phyloP scores from a whole-genome alignment of 2,888 invertebrate genomes.

The Synanthedon formicaeformis region DNA sequence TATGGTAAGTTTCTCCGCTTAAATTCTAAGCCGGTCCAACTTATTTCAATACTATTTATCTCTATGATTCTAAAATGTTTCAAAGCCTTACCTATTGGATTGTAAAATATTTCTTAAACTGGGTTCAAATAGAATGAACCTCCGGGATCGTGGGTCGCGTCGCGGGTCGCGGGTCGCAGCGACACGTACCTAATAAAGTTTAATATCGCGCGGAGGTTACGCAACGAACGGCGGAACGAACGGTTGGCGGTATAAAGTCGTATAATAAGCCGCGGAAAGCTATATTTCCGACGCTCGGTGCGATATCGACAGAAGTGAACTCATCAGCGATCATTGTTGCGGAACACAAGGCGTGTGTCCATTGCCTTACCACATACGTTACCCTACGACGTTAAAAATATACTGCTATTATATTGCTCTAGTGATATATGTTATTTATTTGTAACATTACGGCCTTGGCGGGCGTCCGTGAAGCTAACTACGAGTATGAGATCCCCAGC shows the following conservation, averaged over 20 bases:
- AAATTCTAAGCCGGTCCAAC: no score
- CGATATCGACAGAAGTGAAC: slow-evolving; percentile 10
- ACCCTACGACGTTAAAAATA: no score
- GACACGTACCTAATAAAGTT: neutral
- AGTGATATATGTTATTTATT: no score
- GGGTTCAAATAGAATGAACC: neutral
- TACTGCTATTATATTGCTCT: no score
- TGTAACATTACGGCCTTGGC: no score
- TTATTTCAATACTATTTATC: no score
- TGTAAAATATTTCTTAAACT: no score
- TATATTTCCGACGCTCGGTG: slow-evolving; percentile 4
- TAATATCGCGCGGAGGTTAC: neutral
- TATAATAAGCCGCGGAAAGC: slow-evolving; percentile 7
- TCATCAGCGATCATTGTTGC: slow-evolving; percentile 18
- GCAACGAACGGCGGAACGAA: neutral
- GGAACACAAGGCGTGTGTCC: slow-evolving; percentile 4
- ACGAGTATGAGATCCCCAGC: neutral
- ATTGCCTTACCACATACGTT: neutral
- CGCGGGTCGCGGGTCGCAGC: neutral
- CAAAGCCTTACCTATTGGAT: no score
- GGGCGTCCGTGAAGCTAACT: no score
- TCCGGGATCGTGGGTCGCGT: neutral
- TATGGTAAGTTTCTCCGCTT: no score
- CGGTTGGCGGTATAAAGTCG: slow-evolving; percentile 1
- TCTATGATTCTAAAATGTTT: no score